Conservation (phyloP, 2,888 invertebrate species). For the Allacma fusca region DNA sequence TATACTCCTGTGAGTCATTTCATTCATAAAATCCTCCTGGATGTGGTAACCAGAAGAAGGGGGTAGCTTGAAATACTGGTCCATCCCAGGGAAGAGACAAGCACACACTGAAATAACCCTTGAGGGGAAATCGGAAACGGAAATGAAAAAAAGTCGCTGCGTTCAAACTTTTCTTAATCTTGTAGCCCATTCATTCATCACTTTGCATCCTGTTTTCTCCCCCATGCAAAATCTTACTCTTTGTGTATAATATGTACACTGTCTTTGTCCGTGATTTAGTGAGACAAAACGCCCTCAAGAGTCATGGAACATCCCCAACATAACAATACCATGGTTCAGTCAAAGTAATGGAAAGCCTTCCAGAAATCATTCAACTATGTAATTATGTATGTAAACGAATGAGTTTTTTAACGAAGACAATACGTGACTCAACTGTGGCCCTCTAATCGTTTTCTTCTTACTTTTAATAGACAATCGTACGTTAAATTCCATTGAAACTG, state of each 20-base stretch:
- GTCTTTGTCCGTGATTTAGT: background rate
- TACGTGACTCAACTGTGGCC: no score
- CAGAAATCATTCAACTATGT: no score
- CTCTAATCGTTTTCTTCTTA: no score
- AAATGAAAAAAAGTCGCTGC: slow-evolving; percentile 44
- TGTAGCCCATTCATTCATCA: slow-evolving; percentile 29
- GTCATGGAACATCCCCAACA: no score
- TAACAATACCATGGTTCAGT: no score
- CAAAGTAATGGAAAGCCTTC: no score
- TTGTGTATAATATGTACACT: background rate
- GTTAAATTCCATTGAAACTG: no score
- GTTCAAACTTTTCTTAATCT: slow-evolving; percentile 24
- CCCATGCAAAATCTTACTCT: slow-evolving; percentile 14
- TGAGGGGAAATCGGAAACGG: slow-evolving; percentile 49
- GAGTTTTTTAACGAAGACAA: no score
- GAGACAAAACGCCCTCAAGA: background rate
- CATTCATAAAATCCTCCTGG: slow-evolving; percentile 1
- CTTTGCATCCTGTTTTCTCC: slow-evolving; percentile 34
- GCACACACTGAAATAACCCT: background rate
- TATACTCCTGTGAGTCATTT: background rate
- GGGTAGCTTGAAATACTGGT: background rate
- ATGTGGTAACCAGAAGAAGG: background rate
- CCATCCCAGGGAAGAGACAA: background rate
- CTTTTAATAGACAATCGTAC: no score
- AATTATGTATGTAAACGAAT: no score